Base-by-base conservation (phyloP, 92 coral and sea anemone species). In the Parazoanthus atlanticus region DNA sequence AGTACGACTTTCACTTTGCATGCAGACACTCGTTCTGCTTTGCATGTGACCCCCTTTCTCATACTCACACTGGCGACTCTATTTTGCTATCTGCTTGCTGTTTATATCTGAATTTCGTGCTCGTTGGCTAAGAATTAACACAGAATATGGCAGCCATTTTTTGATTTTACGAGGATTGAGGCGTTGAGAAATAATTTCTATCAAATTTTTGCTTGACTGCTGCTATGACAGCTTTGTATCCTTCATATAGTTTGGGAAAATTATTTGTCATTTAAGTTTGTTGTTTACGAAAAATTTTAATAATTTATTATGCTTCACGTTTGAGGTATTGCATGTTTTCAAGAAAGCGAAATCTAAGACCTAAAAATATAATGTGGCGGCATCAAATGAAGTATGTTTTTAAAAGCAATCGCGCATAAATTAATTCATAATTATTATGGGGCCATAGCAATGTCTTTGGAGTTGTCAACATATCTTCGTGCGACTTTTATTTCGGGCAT, bases 311-410 rank as follows among this genome's bases (percentile, higher is more conserved):
- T 75, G 43, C 29, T 19, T 34, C 79, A 2, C 43, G 21, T 36
- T 21, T 25, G 46, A 36, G 79, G 79, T 75, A 23, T 61, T 19
- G 69, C 69, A 75, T 75, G 52, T 75, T 75, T 74, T 36, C 79
- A 36, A 5, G 30, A 25, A 36, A 75, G 31, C 28, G 28, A 23
- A 75, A 3, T 36, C 17, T 17, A 32, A 8, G 25, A n/a, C 46
- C 0, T 16, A 13, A 19, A 36, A 32, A 25, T 36, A 10, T 21
- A 41, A 34, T n/a, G 79, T 75, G 25, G 79, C 49, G 11, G 40
- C 10, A 75, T 75, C 26, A 41, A 4, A 21, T 23, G 43, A 33
- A 75, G 26, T 10, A 6, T 25, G 10, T 32, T 23, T 32, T n/a
- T n/a, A n/a, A 8, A 74, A 7, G 46, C 78, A 74, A 36, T 25